These are phyloP conservation scores for Arge pagana DNA, from an alignment of 2,888 invertebrate species.

Conservation along the genomic window DNA sequence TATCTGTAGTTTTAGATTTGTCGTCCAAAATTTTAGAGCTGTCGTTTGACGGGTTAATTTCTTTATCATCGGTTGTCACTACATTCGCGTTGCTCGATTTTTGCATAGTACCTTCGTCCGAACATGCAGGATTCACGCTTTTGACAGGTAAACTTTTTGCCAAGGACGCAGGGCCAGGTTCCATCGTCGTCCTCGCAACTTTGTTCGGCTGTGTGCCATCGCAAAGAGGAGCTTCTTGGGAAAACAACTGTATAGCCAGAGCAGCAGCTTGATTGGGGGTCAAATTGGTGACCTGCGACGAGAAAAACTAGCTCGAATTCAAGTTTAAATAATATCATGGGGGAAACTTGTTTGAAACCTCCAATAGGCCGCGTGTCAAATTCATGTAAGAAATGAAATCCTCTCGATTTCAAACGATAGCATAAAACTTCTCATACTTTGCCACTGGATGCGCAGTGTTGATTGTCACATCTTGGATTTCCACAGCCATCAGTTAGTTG, in stretches of 20 bases:
- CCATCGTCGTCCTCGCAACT: constrained; percentile 68
- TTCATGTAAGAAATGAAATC: neutral
- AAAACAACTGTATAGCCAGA: constrained; percentile 83
- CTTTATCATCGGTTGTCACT: too few species aligned
- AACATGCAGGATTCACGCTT: constrained; percentile 54
- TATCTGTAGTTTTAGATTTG: too few species aligned
- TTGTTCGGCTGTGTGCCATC: constrained; percentile 72
- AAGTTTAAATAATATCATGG: neutral
- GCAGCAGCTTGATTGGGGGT: constrained; percentile 90
- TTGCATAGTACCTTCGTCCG: constrained; percentile 50
- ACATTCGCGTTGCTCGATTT: constrained; percentile 19
- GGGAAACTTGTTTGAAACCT: neutral
- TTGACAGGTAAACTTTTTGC: constrained; percentile 54
- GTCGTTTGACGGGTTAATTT: too few species aligned
- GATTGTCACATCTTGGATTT: constrained; percentile 83
- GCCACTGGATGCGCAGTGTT: constrained; percentile 88
- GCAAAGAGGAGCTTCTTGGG: constrained; percentile 83
- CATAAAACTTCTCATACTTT: constrained; percentile 63
- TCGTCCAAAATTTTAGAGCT: too few species aligned
- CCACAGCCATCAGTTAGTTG: constrained; percentile 93
- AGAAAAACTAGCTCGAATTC: constrained; percentile 28
- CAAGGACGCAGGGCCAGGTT: constrained; percentile 52
- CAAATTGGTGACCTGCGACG: constrained; percentile 67
- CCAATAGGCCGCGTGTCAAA: neutral
- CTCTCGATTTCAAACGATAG: neutral